Evolutionary conservation across 2,888 invertebrate genomes (phyloP).

Genomic region (Drosophila nigritarsus): DNA sequence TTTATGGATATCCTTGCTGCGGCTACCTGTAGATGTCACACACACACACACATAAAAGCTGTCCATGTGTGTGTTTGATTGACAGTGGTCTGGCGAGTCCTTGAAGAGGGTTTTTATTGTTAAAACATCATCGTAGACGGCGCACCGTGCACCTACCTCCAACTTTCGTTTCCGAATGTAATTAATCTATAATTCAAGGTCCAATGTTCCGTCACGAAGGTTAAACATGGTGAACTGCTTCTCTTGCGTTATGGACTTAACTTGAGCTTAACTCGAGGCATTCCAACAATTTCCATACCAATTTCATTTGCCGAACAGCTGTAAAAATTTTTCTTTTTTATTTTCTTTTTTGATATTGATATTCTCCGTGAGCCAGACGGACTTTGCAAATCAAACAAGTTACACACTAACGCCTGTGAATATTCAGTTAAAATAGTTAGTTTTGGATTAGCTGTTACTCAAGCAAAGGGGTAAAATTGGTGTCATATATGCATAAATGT

Average conservation of each 20-base stretch:
- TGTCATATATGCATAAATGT: not conserved
- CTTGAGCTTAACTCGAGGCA: conserved; percentile 20
- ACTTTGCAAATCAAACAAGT: conserved; percentile 25
- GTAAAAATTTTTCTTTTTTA: no score
- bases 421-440: not conserved
- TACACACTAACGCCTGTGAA: conserved; percentile 5
- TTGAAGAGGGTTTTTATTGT: conserved; percentile 69
- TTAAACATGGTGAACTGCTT: conserved; percentile 61
- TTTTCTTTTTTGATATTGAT: conserved; percentile 3
- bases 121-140: conserved; percentile 41
- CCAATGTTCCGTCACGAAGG: conserved; percentile 68
- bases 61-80: conserved; percentile 12
- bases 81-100: conserved; percentile 55
- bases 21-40: conserved; percentile 82
- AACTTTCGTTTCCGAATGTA: conserved; percentile 64
- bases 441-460: not conserved
- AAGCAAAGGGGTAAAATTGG: not conserved
- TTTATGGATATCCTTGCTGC: conserved; percentile 68
- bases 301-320: conserved; percentile 21
- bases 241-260: conserved; percentile 23
- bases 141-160: conserved; percentile 1
- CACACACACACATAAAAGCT: conserved; percentile 3
- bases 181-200: conserved; percentile 79
- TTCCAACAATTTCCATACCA: conserved; percentile 11
- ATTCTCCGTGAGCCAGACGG: not conserved